These are phyloP conservation scores for Chloroceryle amazona DNA, from an alignment of 2,797 vertebrate species.

Conservation along the genomic window DNA sequence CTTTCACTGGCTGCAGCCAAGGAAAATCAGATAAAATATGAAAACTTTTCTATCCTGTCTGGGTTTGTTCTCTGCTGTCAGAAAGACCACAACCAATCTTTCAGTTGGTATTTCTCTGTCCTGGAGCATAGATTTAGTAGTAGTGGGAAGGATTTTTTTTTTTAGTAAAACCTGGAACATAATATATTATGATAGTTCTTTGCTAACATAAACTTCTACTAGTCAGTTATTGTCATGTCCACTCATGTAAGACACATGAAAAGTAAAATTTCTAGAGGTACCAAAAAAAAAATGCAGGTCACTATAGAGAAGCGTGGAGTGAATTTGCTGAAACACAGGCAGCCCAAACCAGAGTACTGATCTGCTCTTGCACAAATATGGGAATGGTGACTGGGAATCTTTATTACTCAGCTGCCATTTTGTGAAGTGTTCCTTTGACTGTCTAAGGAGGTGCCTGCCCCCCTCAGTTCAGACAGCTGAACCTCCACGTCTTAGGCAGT, in stretches of 20 bases:
- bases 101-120: background rate
- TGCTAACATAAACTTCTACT: background rate
- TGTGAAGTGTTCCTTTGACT: slow-evolving; percentile 80
- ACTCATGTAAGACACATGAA: background rate
- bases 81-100: background rate
- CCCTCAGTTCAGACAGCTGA: slow-evolving; percentile 83
- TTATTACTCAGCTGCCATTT: slow-evolving; percentile 68
- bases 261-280: background rate
- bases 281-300: background rate
- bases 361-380: background rate
- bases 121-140: background rate
- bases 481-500: slow-evolving; percentile 79
- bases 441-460: slow-evolving; percentile 85
- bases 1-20: background rate
- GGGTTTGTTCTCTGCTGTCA: background rate
- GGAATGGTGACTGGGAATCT: background rate
- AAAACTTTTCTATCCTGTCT: background rate
- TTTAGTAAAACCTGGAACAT: background rate
- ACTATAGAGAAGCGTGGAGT: background rate
- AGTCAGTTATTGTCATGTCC: background rate
- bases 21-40: background rate
- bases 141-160: background rate
- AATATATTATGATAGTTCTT: background rate
- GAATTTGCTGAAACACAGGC: background rate
- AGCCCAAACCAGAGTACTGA: background rate